Percentiles rank a stretch among this genome's conserved stretches.
These are phyloP conservation scores for Parthenolecanium corni DNA, from an alignment of 2,888 invertebrate genomes.

Conservation along the genomic window DNA sequence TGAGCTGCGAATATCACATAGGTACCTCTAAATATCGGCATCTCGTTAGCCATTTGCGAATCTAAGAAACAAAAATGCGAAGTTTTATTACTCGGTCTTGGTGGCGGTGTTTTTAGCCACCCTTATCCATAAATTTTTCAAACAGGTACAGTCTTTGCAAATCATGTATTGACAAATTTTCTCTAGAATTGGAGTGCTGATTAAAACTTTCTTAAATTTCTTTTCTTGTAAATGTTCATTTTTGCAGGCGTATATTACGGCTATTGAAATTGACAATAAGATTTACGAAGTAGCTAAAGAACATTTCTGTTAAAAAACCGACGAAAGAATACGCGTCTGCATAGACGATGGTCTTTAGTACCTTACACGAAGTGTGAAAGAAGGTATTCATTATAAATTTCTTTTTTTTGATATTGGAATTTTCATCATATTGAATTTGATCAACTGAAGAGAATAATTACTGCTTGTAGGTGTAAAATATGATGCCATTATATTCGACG, in stretches of 20 bases:
- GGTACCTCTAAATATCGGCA: conserved; percentile 72
- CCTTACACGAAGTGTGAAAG: too few relatives aligned
- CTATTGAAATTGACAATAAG: conserved; percentile 79
- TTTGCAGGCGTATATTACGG: conserved; percentile 49
- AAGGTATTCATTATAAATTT: too few relatives aligned
- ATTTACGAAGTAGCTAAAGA: conserved; percentile 71
- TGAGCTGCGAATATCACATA: conserved; percentile 72
- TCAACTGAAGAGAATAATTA: background rate
- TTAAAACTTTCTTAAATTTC: too few relatives aligned
- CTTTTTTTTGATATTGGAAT: too few relatives aligned
- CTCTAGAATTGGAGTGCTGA: too few relatives aligned
- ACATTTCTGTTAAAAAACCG: conserved; percentile 65
- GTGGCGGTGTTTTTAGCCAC: conserved; percentile 81
- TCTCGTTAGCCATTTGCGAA: conserved; percentile 42
- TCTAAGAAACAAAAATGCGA: conserved; percentile 10
- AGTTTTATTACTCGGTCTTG: conserved; percentile 69
- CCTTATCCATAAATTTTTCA: conserved; percentile 65
- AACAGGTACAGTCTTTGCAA: too few relatives aligned
- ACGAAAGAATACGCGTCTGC: conserved; percentile 54
- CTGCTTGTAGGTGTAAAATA: conserved; percentile 43
- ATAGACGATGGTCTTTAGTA: conserved; percentile 72
- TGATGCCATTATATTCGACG: conserved; percentile 74
- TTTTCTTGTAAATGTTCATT: too few relatives aligned
- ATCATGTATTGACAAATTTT: too few relatives aligned
- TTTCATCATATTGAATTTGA: background rate